These are phyloP conservation scores for Pachyseris speciosa DNA, from an alignment of 64 coral and sea anemone genomes.

Conservation along the genomic window DNA sequence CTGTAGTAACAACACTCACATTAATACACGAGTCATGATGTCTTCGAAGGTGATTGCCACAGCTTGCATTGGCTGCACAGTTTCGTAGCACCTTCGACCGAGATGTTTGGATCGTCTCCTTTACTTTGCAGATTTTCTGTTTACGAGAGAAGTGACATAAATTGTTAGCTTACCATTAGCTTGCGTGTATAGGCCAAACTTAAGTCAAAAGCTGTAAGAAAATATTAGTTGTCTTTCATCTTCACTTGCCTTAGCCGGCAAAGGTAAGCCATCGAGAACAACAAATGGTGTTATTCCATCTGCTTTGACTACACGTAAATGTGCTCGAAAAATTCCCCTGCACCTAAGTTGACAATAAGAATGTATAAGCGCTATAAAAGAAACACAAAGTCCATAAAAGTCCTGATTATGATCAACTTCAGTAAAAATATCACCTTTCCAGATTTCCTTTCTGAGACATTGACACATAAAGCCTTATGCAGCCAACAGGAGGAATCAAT, in stretches of 20 bases:
- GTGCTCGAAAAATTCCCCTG: neutral
- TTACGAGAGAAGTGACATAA: neutral
- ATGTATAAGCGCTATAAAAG: neutral
- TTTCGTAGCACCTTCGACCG: neutral
- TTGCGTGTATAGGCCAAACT: neutral
- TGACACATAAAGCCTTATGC: slow-evolving; percentile 35
- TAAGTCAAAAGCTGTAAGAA: neutral
- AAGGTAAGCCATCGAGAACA: slow-evolving; percentile 55
- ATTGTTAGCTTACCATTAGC: too few species aligned
- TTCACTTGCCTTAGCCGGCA: slow-evolving; percentile 42
- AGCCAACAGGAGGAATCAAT: slow-evolving; percentile 53
- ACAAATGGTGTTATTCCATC: slow-evolving; percentile 31
- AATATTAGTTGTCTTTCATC: slow-evolving; percentile 31
- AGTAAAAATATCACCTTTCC: slow-evolving; percentile 34
- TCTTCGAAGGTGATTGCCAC: slow-evolving; percentile 14
- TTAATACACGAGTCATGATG: neutral
- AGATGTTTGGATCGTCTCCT: neutral
- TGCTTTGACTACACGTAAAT: neutral
- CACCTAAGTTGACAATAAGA: neutral
- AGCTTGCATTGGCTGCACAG: neutral
- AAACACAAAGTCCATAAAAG: neutral
- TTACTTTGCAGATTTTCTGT: neutral
- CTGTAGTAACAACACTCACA: neutral
- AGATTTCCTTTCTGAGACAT: slow-evolving; percentile 44
- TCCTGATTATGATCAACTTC: neutral